Evolutionary conservation across 2,113 vertebrate genomes (phyloP).

Genomic region (Connochaetes taurinus): DNA sequence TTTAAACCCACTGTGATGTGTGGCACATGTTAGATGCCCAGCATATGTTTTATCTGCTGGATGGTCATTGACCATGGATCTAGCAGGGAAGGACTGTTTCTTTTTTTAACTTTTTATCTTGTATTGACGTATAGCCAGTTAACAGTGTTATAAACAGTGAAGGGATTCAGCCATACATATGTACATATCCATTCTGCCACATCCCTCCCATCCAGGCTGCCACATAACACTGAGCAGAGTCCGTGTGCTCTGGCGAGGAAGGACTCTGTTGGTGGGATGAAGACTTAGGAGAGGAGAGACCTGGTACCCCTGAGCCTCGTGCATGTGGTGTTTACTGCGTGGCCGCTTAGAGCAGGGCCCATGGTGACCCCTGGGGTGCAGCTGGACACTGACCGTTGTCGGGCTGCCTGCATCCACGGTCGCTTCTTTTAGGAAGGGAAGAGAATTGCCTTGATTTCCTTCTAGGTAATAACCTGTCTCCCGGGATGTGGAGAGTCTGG

Average conservation of each 20-base stretch:
- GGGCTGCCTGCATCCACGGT: rapidly evolving
- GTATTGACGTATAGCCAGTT: background rate
- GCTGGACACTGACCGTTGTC: rapidly evolving
- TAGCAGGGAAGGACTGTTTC: background rate
- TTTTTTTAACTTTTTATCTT: background rate
- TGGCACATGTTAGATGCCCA: background rate
- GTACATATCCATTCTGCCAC: background rate
- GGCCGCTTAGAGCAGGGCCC: background rate
- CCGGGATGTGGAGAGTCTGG: background rate
- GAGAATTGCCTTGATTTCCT: background rate
- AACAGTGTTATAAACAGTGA: background rate
- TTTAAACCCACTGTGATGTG: rapidly evolving
- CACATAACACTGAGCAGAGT: background rate
- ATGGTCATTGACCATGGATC: rapidly evolving
- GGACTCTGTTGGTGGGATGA: background rate
- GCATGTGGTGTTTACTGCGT: background rate
- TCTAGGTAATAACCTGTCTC: background rate
- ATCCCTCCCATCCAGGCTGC: background rate
- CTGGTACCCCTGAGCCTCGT: background rate
- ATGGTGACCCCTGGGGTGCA: rapidly evolving
- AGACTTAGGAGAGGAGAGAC: background rate
- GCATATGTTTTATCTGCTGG: background rate
- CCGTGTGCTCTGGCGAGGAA: background rate
- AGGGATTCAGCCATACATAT: background rate
- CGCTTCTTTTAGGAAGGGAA: background rate